Base-by-base conservation (phyloP, 1,140 invertebrate genomes). In the Cephus cinctus region DNA sequence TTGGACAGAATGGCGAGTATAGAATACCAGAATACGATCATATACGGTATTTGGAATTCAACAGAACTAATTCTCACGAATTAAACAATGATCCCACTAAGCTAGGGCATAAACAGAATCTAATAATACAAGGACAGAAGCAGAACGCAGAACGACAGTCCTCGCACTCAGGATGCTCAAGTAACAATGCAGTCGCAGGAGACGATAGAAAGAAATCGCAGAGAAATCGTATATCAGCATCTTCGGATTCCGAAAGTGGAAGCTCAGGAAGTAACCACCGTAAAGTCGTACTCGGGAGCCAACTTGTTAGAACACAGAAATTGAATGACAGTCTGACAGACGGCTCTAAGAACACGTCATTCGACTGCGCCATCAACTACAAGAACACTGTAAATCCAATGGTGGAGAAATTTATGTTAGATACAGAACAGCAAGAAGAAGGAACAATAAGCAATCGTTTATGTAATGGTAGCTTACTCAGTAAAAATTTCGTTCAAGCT, bases 351-450 rank as follows among this genome's bases (percentile, higher is more conserved):
- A 36, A 11, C 14, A 19, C 4, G 0, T 20, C 39, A 5, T 20
- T 41, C 11, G 39, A 20, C 11, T 19, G 14, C 0, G 39, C 39
- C 2, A 41, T 41, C 20, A 23, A 41, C 22, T 41, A 41, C 39
- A 41, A 23, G 39, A 41, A 41, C 21, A 41, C 12, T 12, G 22
- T 41, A 8, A 41, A 41, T 11, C 39, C 39, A 6, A 20, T 12
- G 18, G 39, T 41, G 5, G 39, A 41, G 22, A 41, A 41, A 20
- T 41, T 41, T 11, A 41, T 41, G 39, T 20, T 41, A 20, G 18
- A 41, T 20, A 41, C 39, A n/a, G 39, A 15, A 9, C 2, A 27
- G 25, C 25, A 27, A 27, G 9, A 21, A 20, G 11, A 41, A 8
- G 4, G 21, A 9, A 9, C n/a, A 5, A 23, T 2, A 20, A 23